Percentiles rank a stretch among this genome's conserved stretches.
These are phyloP conservation scores for Cerastis leucographa DNA, from an alignment of 2,888 invertebrate species.

Conservation along the genomic window DNA sequence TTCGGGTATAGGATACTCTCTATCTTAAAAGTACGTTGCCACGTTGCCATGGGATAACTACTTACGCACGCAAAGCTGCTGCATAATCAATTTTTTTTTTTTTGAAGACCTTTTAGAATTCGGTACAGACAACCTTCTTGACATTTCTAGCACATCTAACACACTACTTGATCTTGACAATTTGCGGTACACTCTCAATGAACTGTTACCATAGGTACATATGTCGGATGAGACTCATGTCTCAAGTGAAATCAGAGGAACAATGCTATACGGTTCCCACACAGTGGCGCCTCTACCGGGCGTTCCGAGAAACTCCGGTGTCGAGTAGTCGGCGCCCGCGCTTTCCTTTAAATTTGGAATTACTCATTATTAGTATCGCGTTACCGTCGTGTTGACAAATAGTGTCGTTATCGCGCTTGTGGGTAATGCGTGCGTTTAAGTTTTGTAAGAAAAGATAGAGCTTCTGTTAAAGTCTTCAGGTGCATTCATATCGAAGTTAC, in stretches of 20 bases:
- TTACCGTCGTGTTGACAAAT: slow-evolving; percentile 64
- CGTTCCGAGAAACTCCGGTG: slow-evolving; percentile 79
- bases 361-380: slow-evolving; percentile 72
- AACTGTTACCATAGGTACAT: slow-evolving; percentile 49
- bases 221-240: slow-evolving; percentile 68
- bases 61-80: not conserved
- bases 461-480: not conserved
- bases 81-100: not conserved
- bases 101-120: too few relatives aligned
- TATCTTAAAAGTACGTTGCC: not conserved
- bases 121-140: not conserved
- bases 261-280: slow-evolving; percentile 83
- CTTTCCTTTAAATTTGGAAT: slow-evolving; percentile 84
- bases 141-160: slow-evolving; percentile 23
- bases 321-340: slow-evolving; percentile 72
- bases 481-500: not conserved
- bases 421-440: slow-evolving; percentile 40
- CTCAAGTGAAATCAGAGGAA: slow-evolving; percentile 81
- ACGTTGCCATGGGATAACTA: not conserved
- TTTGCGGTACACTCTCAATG: slow-evolving; percentile 56
- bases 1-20: not conserved
- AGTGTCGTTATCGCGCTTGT: slow-evolving; percentile 54
- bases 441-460: slow-evolving; percentile 41
- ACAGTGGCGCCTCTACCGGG: slow-evolving; percentile 78
- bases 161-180: slow-evolving; percentile 26